A percentile compares a stretch with the other conserved stretches of the same genome.
Conservation (phyloP, 2,113 vertebrate genomes). For the Laticauda colubrina region DNA sequence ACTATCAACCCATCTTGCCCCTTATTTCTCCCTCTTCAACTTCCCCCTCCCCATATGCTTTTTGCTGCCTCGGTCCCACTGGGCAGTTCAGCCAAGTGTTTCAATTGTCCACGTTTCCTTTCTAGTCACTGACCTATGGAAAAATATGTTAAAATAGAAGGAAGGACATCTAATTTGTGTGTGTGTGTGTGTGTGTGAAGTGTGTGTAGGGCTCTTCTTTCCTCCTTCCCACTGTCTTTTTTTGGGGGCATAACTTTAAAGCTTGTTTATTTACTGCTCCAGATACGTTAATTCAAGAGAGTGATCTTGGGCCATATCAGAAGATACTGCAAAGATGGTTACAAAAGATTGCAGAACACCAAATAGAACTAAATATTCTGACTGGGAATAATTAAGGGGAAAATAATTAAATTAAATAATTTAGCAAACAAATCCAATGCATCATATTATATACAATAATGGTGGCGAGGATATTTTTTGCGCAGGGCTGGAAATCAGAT, state of each 20-base stretch:
- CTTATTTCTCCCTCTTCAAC: not conserved
- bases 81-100: not conserved
- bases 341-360: too few species aligned
- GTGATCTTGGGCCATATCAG: slow-evolving; percentile 25
- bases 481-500: too few species aligned
- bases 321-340: too few species aligned
- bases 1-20: too few species aligned
- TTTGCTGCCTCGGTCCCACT: not conserved
- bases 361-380: too few species aligned
- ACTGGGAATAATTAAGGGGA: too few species aligned
- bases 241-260: accelerated
- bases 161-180: not conserved
- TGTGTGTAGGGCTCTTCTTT: not conserved
- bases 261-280: slow-evolving; percentile 5
- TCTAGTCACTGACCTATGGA: not conserved
- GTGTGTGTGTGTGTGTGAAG: too few species aligned
- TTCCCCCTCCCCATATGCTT: too few species aligned
- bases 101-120: not conserved
- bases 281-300: not conserved
- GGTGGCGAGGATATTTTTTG: too few species aligned
- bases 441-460: too few species aligned
- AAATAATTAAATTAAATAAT: too few species aligned
- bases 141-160: not conserved
- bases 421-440: too few species aligned
- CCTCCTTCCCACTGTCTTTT: not conserved